phyloP scores from a whole-genome alignment of 37 sponge, comb jelly and placozoan genomes.

The Oscarella lobularis region DNA sequence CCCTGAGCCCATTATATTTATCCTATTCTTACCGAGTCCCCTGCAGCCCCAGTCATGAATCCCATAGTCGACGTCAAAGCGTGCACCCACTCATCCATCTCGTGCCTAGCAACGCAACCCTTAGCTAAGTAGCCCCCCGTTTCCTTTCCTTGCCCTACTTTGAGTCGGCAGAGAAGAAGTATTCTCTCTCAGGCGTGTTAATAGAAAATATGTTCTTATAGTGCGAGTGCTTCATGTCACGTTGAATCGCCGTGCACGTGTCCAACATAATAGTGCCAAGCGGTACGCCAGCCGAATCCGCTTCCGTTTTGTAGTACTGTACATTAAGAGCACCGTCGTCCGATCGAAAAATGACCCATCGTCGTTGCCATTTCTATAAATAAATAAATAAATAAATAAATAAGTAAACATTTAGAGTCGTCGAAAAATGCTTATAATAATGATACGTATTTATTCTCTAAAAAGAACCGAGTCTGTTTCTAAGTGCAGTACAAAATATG shows the following conservation, averaged over 20 bases:
- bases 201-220: neutral
- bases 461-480: too few relatives aligned
- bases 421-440: too few relatives aligned
- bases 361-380: conserved; percentile 1
- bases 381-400: too few relatives aligned
- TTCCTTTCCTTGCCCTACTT: neutral
- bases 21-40: too few relatives aligned
- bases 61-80: neutral
- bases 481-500: too few relatives aligned
- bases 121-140: neutral
- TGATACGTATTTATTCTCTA: too few relatives aligned
- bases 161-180: neutral
- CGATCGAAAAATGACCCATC: neutral
- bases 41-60: too few relatives aligned
- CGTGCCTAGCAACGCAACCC: neutral
- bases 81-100: neutral
- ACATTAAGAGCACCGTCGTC: neutral
- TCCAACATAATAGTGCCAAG: neutral
- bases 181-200: neutral
- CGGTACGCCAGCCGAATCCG: neutral
- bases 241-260: neutral
- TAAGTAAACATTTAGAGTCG: too few relatives aligned
- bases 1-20: too few relatives aligned
- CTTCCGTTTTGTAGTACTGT: neutral
- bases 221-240: neutral